Base-by-base conservation (phyloP, 2,888 invertebrate species). In the Drosophila multiciliata region DNA sequence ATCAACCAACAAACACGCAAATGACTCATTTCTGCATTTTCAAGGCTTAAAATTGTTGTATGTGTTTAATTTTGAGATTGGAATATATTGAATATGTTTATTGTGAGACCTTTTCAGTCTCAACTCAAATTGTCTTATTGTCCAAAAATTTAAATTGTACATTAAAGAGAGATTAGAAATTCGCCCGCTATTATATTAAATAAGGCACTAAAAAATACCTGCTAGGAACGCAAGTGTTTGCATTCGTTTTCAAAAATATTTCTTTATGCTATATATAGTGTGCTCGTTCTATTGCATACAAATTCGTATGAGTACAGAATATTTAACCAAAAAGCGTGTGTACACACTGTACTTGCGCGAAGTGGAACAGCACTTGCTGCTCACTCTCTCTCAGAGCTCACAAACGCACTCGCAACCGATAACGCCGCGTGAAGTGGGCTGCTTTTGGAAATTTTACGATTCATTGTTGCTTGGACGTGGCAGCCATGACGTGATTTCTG, bases 401-500 rank as follows among this genome's bases (percentile, higher is more conserved):
- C 78, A 72, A 75, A 77, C 81, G 78, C 78, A 75, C 81, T 77
- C 83, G 80, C 80, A 80, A 78, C 64, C 75, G 76, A 67, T 71
- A 81, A 70, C 75, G 82, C 82, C 76, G 78, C 78, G 75, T 82
- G 76, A 79, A 82, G 75, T 82, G 87, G 82, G 82, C 83, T 71
- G 80, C 62, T 65, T 54, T 71, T 91, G 82, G 82, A 87, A 90
- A 90, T 84, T 81, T 77, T 90, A 90, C 92, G 84, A 91, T 91
- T 92, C 92, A 92, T 92, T 92, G 92, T 92, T 92, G 92, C 92
- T 92, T 92, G 92, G 91, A 92, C 92, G 92, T 92, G 92, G 92
- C 92, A 92, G 92, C 92, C 92, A 92, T 92, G 92, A 92, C 92
- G 92, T 92, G 92, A 92, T 92, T 92, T 91, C 87, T 90, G 83